Base-by-base conservation (phyloP, 2,888 invertebrate species). In the Oscheius sp. region DNA sequence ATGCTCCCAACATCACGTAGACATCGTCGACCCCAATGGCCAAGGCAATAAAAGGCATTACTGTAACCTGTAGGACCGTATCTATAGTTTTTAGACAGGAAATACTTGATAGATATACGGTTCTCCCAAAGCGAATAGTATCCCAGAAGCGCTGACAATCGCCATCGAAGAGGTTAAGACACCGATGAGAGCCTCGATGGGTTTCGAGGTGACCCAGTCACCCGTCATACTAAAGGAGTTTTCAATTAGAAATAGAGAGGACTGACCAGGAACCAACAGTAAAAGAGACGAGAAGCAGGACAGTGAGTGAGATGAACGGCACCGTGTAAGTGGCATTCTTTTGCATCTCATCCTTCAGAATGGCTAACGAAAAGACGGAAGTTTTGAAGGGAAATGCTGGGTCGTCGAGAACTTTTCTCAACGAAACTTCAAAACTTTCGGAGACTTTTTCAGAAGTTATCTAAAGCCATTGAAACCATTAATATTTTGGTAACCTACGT, bases 291-390 rank as follows among this genome's bases (percentile, higher is more conserved):
- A 88, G 74, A n/a, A 87, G 72, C 18, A 86, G 73, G 1, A 86
- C 74, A 5, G 88, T 88, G 1, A 88, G 70, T 0, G 87, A 83
- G 41, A 88, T 86, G 73, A 84, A 88, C 0, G 87, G 87, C 52
- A 88, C 75, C 6, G 88, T 88, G 76, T 87, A 87, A 5, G 85
- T 86, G 13, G 88, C 86, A 74, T 88, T 88, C 76, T 88, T 88
- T 64, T 82, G 80, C 85, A 88, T 86, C 73, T 88, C 88, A 35
- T 85, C 81, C 77, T 86, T 86, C 58, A 88, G 74, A 69, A 87
- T 88, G 6, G 86, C 80, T 25, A 88, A 55, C 63, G 84, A 84
- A 74, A 83, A 83, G 74, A 83, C 78, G 7, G 81, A 77, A 6
- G 80, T 80, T 9, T 76, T 77, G 43, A 83, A 80, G 0, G 72